Percentiles rank a stretch among this genome's conserved stretches.
phyloP scores from a whole-genome alignment of 2,797 vertebrate genomes.

The Peromyscus melanophrys region DNA sequence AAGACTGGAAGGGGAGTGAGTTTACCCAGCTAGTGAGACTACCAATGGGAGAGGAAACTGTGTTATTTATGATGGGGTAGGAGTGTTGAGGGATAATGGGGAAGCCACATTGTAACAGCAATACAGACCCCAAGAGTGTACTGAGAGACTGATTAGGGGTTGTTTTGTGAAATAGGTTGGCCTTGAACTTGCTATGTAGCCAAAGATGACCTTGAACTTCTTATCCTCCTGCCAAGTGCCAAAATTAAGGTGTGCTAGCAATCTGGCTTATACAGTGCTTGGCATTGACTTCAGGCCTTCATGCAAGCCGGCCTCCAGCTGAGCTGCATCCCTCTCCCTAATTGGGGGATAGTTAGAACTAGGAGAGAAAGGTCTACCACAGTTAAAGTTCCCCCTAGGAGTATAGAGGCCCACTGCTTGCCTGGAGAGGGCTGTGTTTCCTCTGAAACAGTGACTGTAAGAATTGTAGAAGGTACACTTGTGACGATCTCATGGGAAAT shows the following conservation, averaged over 20 bases:
- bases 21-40: background rate
- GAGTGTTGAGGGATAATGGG: background rate
- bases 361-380: background rate
- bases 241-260: background rate
- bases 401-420: background rate
- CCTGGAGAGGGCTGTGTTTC: background rate
- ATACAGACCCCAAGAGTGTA: background rate
- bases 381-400: background rate
- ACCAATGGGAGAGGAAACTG: background rate
- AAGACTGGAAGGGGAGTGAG: background rate
- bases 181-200: background rate
- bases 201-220: background rate
- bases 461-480: conserved; percentile 54
- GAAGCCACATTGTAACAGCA: background rate
- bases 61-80: background rate
- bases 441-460: background rate
- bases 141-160: background rate
- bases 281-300: background rate
- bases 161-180: background rate
- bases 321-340: background rate
- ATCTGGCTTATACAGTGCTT: background rate
- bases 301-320: background rate
- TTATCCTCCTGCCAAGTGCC: background rate
- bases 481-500: conserved; percentile 56
- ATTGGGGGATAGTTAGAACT: background rate